Conservation (phyloP, 2,113 vertebrate species). For the Cryptomyrus ogoouensis region DNA sequence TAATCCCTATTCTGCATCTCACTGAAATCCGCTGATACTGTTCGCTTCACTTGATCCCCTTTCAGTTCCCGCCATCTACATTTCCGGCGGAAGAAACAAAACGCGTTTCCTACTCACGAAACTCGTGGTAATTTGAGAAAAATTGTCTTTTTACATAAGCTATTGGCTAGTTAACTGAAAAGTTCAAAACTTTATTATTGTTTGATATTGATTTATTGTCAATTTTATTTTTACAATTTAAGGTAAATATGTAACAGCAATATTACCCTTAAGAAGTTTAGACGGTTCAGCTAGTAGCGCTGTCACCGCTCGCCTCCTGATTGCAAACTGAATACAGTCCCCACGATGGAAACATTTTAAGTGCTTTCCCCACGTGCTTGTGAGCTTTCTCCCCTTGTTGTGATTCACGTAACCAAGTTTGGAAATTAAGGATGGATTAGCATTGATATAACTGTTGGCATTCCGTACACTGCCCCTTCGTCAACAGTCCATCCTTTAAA, state of each 20-base stretch:
- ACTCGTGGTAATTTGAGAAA: not conserved
- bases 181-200: not conserved
- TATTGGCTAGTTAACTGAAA: not conserved
- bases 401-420: not conserved
- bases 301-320: not conserved
- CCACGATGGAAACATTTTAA: not conserved
- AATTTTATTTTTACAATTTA: not conserved
- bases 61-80: not conserved
- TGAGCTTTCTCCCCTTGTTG: not conserved
- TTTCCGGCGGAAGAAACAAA: not conserved
- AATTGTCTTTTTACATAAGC: not conserved
- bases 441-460: not conserved
- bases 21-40: not conserved
- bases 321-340: not conserved
- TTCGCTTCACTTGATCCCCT: not conserved
- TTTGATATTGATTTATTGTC: not conserved
- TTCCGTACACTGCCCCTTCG: not conserved
- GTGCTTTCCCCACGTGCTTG: not conserved
- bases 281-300: not conserved
- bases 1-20: slow-evolving; percentile 5
- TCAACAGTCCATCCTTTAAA: not conserved
- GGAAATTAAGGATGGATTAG: not conserved
- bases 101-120: not conserved
- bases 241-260: not conserved
- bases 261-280: not conserved